A percentile compares a stretch with the other conserved stretches of the same genome.
phyloP scores from a whole-genome alignment of 2,797 vertebrate species.

The Aeoliscus strigatus region DNA sequence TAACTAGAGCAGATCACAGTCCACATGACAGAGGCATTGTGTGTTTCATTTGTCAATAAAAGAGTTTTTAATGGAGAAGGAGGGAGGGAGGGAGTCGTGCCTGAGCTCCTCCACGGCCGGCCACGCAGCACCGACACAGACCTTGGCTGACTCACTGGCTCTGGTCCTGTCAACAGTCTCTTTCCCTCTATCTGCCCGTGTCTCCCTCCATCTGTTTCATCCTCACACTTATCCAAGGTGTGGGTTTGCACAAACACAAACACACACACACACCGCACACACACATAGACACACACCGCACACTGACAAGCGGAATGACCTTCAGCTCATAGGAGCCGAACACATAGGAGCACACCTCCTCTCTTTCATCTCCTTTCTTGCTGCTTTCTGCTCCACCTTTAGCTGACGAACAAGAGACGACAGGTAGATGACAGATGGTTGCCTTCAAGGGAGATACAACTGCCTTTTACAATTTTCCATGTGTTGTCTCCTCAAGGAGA shows the following conservation, averaged over 20 bases:
- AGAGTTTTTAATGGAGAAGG: conserved; percentile 59
- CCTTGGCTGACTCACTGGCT: conserved; percentile 50
- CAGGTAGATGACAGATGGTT: conserved; percentile 19
- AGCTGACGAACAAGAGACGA: conserved; percentile 14
- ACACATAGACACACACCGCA: conserved; percentile 12
- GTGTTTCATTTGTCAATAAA: conserved; percentile 62
- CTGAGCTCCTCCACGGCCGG: conserved; percentile 14
- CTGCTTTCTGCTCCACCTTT: conserved; percentile 17
- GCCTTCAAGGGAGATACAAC: conserved; percentile 26
- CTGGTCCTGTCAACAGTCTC: conserved; percentile 25
- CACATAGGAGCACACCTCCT: conserved; percentile 20
- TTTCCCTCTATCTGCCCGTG: not conserved
- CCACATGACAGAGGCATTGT: conserved; percentile 42
- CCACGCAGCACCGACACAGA: conserved; percentile 18
- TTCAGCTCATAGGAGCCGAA: conserved; percentile 48
- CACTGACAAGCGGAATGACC: conserved; percentile 52
- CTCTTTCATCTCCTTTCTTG: conserved; percentile 14
- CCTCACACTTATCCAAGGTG: conserved; percentile 10
- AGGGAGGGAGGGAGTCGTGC: conserved; percentile 10
- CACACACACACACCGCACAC: no score
- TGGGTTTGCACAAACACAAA: conserved; percentile 13
- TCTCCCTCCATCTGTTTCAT: conserved; percentile 7
- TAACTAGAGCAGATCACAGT: conserved; percentile 50
- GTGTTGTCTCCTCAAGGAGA: conserved; percentile 19
- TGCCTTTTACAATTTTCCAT: conserved; percentile 17